These are phyloP conservation scores for Bombus balteatus DNA, from an alignment of 1,140 invertebrate species.

Conservation along the genomic window DNA sequence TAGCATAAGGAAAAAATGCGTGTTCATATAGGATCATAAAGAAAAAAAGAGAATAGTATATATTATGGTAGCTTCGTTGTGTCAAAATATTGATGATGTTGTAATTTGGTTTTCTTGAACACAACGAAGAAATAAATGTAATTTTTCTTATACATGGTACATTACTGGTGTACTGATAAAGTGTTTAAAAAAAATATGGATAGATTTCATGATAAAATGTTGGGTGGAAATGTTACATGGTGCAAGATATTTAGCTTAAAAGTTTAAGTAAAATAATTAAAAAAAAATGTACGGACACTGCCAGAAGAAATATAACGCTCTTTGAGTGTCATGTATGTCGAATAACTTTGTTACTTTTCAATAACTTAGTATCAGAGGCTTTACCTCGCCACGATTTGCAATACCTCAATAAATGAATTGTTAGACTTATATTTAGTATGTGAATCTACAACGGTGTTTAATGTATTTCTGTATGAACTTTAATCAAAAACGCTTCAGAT, in stretches of 20 bases:
- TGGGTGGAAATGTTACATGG: constrained; percentile 39
- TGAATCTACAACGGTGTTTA: constrained; percentile 38
- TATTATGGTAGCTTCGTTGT: constrained; percentile 66
- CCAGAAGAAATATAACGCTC: constrained; percentile 65
- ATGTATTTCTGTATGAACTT: constrained; percentile 38
- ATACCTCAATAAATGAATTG: constrained; percentile 48
- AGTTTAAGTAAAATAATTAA: constrained; percentile 42
- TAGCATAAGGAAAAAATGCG: constrained; percentile 66
- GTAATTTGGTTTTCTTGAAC: constrained; percentile 49
- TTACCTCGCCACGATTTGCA: constrained; percentile 54
- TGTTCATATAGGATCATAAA: constrained; percentile 74
- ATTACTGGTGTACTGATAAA: constrained; percentile 37
- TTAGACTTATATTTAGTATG: constrained; percentile 46
- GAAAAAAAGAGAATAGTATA: constrained; percentile 50
- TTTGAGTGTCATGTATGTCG: constrained; percentile 55
- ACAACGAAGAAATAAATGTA: constrained; percentile 53
- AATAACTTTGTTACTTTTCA: constrained; percentile 55
- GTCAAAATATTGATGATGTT: constrained; percentile 49
- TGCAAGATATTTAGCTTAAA: constrained; percentile 51
- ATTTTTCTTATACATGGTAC: constrained; percentile 55
- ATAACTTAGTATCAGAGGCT: constrained; percentile 49
- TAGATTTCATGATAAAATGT: constrained; percentile 50
- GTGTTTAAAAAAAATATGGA: constrained; percentile 47
- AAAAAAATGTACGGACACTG: constrained; percentile 58
- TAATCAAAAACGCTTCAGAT: constrained; percentile 31